Percentiles rank a stretch among this genome's conserved stretches.
Evolutionary conservation across 2,797 vertebrate species (phyloP).

Genomic region (Phoebastria nigripes): DNA sequence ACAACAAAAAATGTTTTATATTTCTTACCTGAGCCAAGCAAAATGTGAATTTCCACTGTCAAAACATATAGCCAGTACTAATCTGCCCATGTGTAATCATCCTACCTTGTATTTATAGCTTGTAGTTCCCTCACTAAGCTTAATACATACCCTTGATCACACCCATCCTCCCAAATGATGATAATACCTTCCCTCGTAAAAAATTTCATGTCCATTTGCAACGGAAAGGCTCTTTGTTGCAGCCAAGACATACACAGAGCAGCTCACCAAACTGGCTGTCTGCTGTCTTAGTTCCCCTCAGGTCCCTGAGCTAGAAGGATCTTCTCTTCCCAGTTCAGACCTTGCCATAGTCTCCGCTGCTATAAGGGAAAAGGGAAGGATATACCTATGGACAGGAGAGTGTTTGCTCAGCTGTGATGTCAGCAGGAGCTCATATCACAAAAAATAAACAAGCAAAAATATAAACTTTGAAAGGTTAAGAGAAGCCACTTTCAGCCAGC

Average conservation of each 20-base stretch:
- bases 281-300: neutral
- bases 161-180: neutral
- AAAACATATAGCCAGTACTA: neutral
- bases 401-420: neutral
- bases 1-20: neutral
- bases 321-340: neutral
- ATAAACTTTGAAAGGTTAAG: neutral
- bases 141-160: neutral
- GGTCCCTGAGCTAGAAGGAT: neutral
- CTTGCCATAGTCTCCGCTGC: neutral
- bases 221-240: neutral
- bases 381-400: rapidly evolving
- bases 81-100: neutral
- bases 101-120: neutral
- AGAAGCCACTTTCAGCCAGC: neutral
- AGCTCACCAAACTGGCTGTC: neutral
- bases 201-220: neutral
- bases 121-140: neutral
- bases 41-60: neutral
- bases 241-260: neutral
- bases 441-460: neutral
- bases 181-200: neutral
- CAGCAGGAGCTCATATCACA: neutral
- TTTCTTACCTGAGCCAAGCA: neutral
- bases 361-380: neutral